A percentile compares a stretch with the other conserved stretches of the same genome.
phyloP scores from a whole-genome alignment of 92 coral and sea anemone genomes.

The Montipora capitata region DNA sequence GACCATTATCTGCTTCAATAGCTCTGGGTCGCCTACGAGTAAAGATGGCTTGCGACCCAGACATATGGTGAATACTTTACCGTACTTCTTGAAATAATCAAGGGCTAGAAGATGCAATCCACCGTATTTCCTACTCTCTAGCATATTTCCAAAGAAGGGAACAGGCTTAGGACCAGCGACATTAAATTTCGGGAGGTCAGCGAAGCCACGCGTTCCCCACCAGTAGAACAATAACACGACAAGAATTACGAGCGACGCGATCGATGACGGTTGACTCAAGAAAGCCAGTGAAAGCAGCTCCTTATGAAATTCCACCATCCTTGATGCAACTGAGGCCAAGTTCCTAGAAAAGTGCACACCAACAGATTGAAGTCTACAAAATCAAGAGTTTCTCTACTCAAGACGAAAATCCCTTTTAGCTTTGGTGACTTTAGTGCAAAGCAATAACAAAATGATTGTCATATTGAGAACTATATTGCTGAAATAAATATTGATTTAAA shows the following conservation, averaged over 20 bases:
- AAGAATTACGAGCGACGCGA: slow-evolving; percentile 9
- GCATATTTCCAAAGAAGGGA: slow-evolving; percentile 76
- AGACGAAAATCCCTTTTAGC: too few relatives aligned
- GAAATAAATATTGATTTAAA: too few relatives aligned
- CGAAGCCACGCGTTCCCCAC: slow-evolving; percentile 64
- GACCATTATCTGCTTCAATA: slow-evolving; percentile 76
- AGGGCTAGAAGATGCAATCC: slow-evolving; percentile 61
- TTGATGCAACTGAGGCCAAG: too few relatives aligned
- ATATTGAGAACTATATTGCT: too few relatives aligned
- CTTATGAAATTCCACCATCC: neutral
- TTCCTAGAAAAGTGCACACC: too few relatives aligned
- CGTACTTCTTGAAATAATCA: slow-evolving; percentile 69
- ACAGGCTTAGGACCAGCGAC: slow-evolving; percentile 81
- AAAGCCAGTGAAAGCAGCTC: neutral
- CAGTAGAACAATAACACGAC: slow-evolving; percentile 62
- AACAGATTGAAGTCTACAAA: too few relatives aligned
- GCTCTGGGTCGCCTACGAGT: slow-evolving; percentile 82
- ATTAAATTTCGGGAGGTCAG: slow-evolving; percentile 57
- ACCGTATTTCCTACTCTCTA: slow-evolving; percentile 45
- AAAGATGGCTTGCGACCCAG: slow-evolving; percentile 70
- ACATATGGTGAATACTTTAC: slow-evolving; percentile 73
- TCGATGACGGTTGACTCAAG: slow-evolving; percentile 1
- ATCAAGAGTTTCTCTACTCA: too few relatives aligned
- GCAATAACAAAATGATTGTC: too few relatives aligned
- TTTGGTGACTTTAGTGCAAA: too few relatives aligned